Percentiles rank a stretch among this genome's conserved stretches.
These are phyloP conservation scores for Platynereis dumerilii DNA, from an alignment of 2,888 invertebrate genomes.

Conservation along the genomic window DNA sequence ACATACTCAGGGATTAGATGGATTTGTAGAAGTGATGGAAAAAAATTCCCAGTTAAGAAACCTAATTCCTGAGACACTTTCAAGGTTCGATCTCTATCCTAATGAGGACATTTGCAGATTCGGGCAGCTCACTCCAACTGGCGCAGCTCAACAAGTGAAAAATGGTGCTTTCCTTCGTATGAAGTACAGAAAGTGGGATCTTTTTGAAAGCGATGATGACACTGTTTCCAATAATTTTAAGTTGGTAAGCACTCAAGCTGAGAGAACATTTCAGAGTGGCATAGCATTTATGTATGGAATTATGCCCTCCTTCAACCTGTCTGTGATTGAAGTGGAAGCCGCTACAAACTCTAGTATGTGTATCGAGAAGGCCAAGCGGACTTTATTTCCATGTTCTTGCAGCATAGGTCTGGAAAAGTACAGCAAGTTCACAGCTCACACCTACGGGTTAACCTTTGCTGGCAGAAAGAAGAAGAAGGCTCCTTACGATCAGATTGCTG, in stretches of 20 bases:
- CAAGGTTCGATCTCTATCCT: constrained; percentile 50
- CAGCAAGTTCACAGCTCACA: no score
- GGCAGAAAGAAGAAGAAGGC: no score
- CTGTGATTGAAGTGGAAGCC: constrained; percentile 69
- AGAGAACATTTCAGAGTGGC: constrained; percentile 90
- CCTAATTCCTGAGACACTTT: constrained; percentile 37
- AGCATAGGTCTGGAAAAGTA: no score
- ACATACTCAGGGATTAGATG: constrained; percentile 22
- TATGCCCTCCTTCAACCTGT: constrained; percentile 72
- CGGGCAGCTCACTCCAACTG: constrained; percentile 83
- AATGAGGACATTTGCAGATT: constrained; percentile 70
- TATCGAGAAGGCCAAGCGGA: no score
- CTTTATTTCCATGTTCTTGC: no score
- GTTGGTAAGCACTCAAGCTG: constrained; percentile 79
- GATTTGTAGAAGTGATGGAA: constrained; percentile 23
- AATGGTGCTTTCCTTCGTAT: constrained; percentile 73
- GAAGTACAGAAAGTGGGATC: constrained; percentile 55
- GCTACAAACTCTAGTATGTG: constrained; percentile 33
- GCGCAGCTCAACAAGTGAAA: constrained; percentile 81
- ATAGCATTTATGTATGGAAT: constrained; percentile 79
- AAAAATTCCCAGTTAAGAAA: constrained; percentile 65
- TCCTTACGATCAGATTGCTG: constrained; percentile 69
- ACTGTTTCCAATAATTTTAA: constrained; percentile 59
- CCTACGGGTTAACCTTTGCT: no score
- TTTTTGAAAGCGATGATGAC: constrained; percentile 48